Evolutionary conservation across 2,797 vertebrate species (phyloP), one percentile per base, ranked within the genome.

Genomic region (Taenioides sp.): DNA sequence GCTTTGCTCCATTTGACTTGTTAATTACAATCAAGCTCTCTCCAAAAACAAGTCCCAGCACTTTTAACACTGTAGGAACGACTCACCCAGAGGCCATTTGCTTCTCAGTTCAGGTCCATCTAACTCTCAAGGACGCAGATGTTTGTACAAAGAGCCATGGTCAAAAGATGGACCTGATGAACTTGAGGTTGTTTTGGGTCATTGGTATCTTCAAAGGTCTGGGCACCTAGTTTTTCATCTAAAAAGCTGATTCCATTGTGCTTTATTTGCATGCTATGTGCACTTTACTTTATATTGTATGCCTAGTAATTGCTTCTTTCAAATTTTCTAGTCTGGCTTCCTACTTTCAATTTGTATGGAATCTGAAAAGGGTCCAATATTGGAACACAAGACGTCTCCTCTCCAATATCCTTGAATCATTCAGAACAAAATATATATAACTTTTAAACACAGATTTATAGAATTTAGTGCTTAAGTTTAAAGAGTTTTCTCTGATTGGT

Each of bases 11-110:
- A 91, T 92, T 93, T 91, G 81, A 91, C 83, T 89, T 80, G 89
- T 84, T 92, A 91, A 94, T 94, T 93, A 89, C 86, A 88, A 92
- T 92, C 87, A 89, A 85, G 85, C 87, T 80, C 88, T 37, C 85
- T 90, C 81, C 80, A 76, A 82, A 63, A 89, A 86, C 79, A 82
- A 74, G 82, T 79, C 72, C 22, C 75, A 52, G 55, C 66, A 82
- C 78, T 84, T 85, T 78, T 77, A 79, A 37, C 31, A 34, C 82
- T 83, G 74, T 76, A 75, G 81, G 83, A n/a, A 80, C 64, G 81
- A 83, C 79, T 84, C 84, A 73, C 81, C 78, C 72, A 43, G 57
- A 70, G 82, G 63, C 72, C 80, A 57, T 84, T 81, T 78, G 78
- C 82, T 82, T 72, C 80, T 78, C 62, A 69, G 73, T 65, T 83